A percentile compares a stretch with the other conserved stretches of the same genome.
Evolutionary conservation across 2,888 invertebrate species (phyloP).

Genomic region (Stenichneumon culpator): DNA sequence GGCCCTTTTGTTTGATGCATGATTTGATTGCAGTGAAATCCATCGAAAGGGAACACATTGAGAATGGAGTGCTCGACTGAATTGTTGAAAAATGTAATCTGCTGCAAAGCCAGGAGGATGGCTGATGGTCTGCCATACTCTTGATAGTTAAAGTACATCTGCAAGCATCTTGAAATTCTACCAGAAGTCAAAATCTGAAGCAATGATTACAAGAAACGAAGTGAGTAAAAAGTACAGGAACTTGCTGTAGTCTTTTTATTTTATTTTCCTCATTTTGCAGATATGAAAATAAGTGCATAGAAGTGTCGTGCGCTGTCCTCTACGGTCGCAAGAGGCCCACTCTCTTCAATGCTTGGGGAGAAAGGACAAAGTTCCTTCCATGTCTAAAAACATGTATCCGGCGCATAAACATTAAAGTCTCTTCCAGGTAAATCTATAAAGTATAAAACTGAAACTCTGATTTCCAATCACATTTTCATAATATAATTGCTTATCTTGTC

Average conservation of each 20-base stretch:
- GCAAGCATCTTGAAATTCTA: conserved; percentile 75
- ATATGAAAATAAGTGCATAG: conserved; percentile 83
- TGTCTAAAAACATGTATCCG: conserved; percentile 85
- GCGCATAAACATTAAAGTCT: conserved; percentile 86
- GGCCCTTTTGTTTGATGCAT: background rate
- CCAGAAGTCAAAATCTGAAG: conserved; percentile 85
- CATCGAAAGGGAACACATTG: background rate
- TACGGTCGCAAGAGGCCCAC: conserved; percentile 85
- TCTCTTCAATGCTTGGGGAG: conserved; percentile 82
- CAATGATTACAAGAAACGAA: conserved; percentile 85
- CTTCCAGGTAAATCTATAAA: conserved; percentile 84
- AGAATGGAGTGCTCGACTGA: background rate
- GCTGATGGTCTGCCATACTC: background rate
- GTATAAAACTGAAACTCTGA: background rate
- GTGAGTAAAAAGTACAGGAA: conserved; percentile 74
- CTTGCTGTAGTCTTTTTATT: background rate
- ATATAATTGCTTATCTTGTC: no score
- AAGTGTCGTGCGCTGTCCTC: conserved; percentile 86
- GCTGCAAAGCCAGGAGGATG: background rate
- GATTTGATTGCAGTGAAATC: background rate
- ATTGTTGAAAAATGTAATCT: background rate
- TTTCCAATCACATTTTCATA: no score
- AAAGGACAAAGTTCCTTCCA: conserved; percentile 84
- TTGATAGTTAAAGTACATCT: background rate
- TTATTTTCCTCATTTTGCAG: conserved; percentile 44